phyloP scores from a whole-genome alignment of 2,113 vertebrate species.

The Zosterops lateralis region DNA sequence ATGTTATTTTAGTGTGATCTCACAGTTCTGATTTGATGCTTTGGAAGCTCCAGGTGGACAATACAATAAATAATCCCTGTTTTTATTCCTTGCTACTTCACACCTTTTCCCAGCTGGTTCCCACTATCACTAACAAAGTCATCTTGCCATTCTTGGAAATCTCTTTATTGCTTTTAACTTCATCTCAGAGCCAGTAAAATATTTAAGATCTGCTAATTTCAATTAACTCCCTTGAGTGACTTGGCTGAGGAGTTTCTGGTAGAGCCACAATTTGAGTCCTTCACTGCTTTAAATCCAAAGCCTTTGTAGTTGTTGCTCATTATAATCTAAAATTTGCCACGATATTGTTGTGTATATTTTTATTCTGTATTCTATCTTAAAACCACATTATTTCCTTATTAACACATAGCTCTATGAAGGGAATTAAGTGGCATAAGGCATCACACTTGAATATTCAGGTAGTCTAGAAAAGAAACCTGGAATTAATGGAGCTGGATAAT shows the following conservation, averaged over 20 bases:
- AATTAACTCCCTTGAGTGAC: neutral
- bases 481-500: neutral
- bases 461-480: neutral
- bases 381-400: neutral
- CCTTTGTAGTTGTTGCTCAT: neutral
- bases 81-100: neutral
- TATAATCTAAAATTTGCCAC: neutral
- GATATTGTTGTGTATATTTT: neutral
- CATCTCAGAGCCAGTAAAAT: neutral
- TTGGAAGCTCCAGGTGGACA: neutral
- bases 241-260: neutral
- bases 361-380: neutral
- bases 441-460: neutral
- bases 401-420: neutral
- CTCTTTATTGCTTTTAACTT: neutral
- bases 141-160: neutral
- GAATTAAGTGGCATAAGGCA: neutral
- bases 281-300: neutral
- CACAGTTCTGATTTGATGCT: neutral
- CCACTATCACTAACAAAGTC: neutral
- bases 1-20: neutral
- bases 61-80: neutral
- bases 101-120: neutral
- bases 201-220: neutral
- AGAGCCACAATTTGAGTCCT: neutral